Evolutionary conservation across 2,888 invertebrate species (phyloP).

Genomic region (Hirtodrosophila histrioides): DNA sequence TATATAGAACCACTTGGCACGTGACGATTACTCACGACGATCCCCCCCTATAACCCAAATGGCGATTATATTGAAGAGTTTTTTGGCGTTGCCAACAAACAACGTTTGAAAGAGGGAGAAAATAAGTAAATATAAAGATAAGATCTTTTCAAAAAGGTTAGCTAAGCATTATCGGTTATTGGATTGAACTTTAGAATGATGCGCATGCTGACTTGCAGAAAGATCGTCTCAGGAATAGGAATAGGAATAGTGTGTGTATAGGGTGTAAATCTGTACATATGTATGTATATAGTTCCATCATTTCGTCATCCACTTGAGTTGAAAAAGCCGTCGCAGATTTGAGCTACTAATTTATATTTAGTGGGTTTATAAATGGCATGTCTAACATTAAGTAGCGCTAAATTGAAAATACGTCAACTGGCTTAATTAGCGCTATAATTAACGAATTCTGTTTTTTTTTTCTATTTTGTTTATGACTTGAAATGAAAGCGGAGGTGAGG

Average conservation of each 20-base stretch:
- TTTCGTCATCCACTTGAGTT: constrained; percentile 30
- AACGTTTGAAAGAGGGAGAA: background rate
- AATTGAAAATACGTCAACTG: constrained; percentile 57
- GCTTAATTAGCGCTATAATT: constrained; percentile 72
- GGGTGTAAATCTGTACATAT: background rate
- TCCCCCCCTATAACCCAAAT: background rate
- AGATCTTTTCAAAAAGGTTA: constrained; percentile 14
- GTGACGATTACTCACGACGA: constrained; percentile 80
- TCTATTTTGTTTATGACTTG: constrained; percentile 2
- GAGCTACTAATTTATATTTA: constrained; percentile 67
- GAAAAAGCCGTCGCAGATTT: constrained; percentile 38
- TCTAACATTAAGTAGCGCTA: constrained; percentile 71
- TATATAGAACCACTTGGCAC: constrained; percentile 77
- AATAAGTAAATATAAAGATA: constrained; percentile 10
- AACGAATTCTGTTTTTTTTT: constrained; percentile 35
- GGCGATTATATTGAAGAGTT: constrained; percentile 25
- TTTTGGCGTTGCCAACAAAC: constrained; percentile 16
- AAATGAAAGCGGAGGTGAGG: constrained; percentile 13
- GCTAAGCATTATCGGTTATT: constrained; percentile 32
- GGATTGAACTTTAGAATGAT: constrained; percentile 16
- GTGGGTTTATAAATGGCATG: constrained; percentile 66
- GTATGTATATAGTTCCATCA: background rate
- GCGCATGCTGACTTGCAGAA: background rate
- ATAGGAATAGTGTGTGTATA: no score
- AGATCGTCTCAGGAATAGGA: no score